Evolutionary conservation across 2,797 vertebrate genomes (phyloP).

Genomic region (Malurus splendens): DNA sequence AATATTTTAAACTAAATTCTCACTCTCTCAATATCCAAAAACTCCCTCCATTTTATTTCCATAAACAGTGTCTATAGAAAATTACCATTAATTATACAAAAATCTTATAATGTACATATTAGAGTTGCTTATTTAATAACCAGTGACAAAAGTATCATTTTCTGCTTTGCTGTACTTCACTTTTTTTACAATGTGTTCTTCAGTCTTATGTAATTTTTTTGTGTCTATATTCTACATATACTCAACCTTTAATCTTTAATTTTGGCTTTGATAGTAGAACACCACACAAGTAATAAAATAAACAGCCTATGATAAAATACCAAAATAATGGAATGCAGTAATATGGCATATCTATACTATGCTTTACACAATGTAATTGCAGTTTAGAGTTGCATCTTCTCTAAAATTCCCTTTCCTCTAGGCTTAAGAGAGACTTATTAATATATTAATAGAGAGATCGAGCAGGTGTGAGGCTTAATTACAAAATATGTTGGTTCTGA

Average conservation of each 20-base stretch:
- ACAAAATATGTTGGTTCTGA: slow-evolving; percentile 48
- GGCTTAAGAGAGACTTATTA: neutral
- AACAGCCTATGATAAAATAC: neutral
- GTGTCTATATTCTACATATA: neutral
- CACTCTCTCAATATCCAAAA: neutral
- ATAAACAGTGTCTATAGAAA: neutral
- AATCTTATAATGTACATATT: neutral
- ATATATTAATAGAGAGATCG: neutral
- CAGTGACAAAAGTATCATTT: neutral
- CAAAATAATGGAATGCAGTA: neutral
- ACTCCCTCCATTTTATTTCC: neutral
- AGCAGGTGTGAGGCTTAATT: slow-evolving; percentile 47
- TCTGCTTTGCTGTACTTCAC: neutral
- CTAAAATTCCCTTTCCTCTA: neutral
- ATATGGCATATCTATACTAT: neutral
- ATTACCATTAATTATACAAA: neutral
- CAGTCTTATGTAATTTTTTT: neutral
- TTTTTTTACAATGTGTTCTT: neutral
- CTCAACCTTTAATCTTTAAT: neutral
- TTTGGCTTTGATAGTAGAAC: neutral
- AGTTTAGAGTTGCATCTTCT: neutral
- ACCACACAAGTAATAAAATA: neutral
- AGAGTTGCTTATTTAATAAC: neutral
- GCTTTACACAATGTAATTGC: neutral
- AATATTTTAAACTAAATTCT: neutral